Evolutionary conservation across 2,113 vertebrate genomes (phyloP).

Genomic region (Platycercus adscitus): DNA sequence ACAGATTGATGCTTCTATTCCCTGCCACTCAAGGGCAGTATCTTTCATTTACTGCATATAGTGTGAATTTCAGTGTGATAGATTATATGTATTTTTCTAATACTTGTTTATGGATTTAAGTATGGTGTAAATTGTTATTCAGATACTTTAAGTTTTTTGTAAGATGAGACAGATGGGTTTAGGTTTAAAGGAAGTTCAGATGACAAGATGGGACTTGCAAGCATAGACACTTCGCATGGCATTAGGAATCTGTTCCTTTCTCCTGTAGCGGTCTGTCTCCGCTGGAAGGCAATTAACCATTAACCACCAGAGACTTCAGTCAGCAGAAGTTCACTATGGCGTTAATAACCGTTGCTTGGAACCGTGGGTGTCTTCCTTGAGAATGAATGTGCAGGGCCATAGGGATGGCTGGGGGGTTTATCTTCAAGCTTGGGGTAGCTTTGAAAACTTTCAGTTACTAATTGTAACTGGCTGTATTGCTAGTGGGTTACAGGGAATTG

Average conservation of each 20-base stretch:
- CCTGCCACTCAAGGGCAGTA: background rate
- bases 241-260: background rate
- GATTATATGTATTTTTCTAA: background rate
- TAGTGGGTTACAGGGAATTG: background rate
- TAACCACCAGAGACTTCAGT: background rate
- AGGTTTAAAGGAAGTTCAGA: background rate
- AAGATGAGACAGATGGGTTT: background rate
- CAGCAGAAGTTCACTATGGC: accelerated
- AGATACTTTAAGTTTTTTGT: background rate
- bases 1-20: background rate
- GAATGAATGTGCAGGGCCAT: accelerated
- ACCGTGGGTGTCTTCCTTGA: accelerated
- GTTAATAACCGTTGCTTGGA: background rate
- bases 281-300: slow-evolving; percentile 18
- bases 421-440: background rate
- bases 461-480: background rate
- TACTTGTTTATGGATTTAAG: background rate
- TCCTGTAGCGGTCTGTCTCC: background rate
- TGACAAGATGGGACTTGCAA: background rate
- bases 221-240: background rate
- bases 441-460: background rate
- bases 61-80: background rate
- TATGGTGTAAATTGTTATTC: background rate
- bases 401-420: background rate
- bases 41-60: background rate